Base-by-base conservation (phyloP, 2,797 vertebrate genomes). In the Oreochromis mossambicus region DNA sequence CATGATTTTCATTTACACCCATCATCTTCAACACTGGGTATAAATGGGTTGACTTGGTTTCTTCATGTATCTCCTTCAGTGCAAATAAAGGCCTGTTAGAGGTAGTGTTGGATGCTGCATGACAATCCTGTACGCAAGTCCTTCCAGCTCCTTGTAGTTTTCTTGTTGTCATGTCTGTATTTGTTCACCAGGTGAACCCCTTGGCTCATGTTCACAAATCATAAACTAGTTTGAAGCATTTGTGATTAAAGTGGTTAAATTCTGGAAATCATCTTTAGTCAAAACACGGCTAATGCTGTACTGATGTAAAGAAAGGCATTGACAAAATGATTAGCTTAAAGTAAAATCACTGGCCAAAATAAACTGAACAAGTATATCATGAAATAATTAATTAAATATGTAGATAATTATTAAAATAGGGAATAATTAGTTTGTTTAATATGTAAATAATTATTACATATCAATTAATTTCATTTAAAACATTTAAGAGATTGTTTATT, bases 41-140 rank as follows among this genome's bases (percentile, higher is more conserved):
- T 8, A 58, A 6, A 29, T 32, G 8, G 55, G 14, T 32, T 58
- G 26, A 58, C 55, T 58, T 32, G 26, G 55, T 58, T 58, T 17
- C 55, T 58, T 58, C 26, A 32, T 1, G 1, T 58, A 0, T 17
- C 3, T 0, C 55, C 55, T 58, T 58, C 55, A 58, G 15, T 58
- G 55, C 15, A 32, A 58, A 32, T 58, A 17, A 32, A 58, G 26
- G 8, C 55, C 55, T 58, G 55, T 58, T 58, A 58, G 26, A 32
- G 55, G 55, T 58, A 58, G 0, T 6, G 15, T 32, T 58, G 14
- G 55, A 10, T 58, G 55, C 29, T 58, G 26, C 55, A 58, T 58
- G 24, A 55, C 24, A 55, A 55, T 55, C 26, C 54, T 55, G 54
- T 26, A 26, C 21, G 1, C 11, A 55, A 55, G 54, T 14, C 24